Percentiles rank a stretch among this genome's conserved stretches.
Conservation (phyloP, 2,113 vertebrate species). For the Crotalus helleri region DNA sequence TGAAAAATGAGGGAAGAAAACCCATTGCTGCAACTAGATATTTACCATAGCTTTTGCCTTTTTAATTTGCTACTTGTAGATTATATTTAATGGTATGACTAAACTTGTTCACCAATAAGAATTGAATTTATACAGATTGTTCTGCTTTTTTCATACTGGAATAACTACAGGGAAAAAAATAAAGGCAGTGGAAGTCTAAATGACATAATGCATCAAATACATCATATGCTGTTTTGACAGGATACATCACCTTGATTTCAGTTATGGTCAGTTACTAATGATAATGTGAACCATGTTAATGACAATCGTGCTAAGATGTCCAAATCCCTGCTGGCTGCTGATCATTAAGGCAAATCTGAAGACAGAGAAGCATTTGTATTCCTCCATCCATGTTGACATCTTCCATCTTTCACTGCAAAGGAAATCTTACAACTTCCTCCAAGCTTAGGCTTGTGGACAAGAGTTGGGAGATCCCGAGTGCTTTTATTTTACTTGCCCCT, state of each 20-base stretch:
- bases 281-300: background rate
- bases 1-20: background rate
- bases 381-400: background rate
- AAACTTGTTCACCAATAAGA: background rate
- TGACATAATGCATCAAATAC: background rate
- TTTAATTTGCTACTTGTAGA: background rate
- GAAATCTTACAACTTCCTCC: background rate
- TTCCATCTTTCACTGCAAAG: background rate
- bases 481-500: background rate
- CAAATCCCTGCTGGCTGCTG: background rate
- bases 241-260: background rate
- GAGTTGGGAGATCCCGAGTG: background rate
- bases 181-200: slow-evolving; percentile 25
- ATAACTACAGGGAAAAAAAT: background rate
- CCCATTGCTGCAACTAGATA: slow-evolving; percentile 2
- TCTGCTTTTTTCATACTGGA: background rate
- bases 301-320: background rate
- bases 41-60: background rate
- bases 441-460: background rate
- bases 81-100: background rate
- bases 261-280: background rate
- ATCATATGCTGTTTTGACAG: background rate
- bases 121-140: background rate
- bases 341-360: background rate
- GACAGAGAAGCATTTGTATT: background rate